These are phyloP conservation scores for Hylaea fasciaria DNA, from an alignment of 2,888 invertebrate species.

Conservation along the genomic window DNA sequence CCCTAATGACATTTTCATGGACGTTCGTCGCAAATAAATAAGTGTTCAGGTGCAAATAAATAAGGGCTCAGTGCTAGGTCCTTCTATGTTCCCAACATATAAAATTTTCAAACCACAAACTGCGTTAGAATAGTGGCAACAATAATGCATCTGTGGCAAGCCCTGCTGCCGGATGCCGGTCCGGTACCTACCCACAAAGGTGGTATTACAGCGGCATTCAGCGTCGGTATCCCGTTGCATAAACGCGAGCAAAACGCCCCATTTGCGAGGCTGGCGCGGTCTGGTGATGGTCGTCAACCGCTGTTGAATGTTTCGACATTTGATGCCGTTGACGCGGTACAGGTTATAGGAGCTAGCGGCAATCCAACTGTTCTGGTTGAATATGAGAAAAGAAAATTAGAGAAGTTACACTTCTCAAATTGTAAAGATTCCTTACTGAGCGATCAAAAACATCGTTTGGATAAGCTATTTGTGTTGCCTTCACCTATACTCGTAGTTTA, in stretches of 20 bases:
- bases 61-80: conserved; percentile 10
- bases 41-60: too few relatives aligned
- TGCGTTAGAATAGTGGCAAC: conserved; percentile 18
- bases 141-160: conserved; percentile 24
- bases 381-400: neutral
- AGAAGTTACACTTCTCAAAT: too few relatives aligned
- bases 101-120: conserved; percentile 22
- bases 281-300: conserved; percentile 40
- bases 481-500: too few relatives aligned
- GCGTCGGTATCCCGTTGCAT: conserved; percentile 42
- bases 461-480: too few relatives aligned
- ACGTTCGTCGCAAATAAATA: conserved; percentile 8
- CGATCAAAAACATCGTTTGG: too few relatives aligned
- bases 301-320: conserved; percentile 40
- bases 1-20: conserved; percentile 11
- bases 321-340: conserved; percentile 30
- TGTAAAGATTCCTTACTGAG: too few relatives aligned
- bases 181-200: conserved; percentile 21
- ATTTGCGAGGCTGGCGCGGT: conserved; percentile 33
- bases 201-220: conserved; percentile 29
- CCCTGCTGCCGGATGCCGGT: conserved; percentile 25
- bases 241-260: conserved; percentile 40
- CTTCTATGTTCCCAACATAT: conserved; percentile 7
- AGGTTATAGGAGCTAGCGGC: conserved; percentile 24
- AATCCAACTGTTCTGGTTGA: neutral